Evolutionary conservation across 2,797 vertebrate species (phyloP), one percentile per base, ranked within the genome.

Genomic region (Balearica regulorum): DNA sequence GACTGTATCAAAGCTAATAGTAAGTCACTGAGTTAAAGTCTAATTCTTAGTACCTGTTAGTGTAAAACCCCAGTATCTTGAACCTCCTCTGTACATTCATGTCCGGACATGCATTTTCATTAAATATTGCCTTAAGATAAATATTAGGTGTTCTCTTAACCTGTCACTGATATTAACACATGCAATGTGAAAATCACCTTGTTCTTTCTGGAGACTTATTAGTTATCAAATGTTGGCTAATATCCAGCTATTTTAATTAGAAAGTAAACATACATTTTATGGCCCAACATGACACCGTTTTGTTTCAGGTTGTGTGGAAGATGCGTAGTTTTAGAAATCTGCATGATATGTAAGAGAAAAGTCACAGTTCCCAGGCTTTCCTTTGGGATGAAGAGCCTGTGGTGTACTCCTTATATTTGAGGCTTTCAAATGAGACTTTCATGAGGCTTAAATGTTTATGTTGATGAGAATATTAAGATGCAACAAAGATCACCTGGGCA

Each of bases 211-310:
- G 41, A 44, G 14, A 20, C 51, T 41, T 77, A 8, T 24, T 77
- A 51, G 25, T 68, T 85, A 28, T 24, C 16, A 72, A 21, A n/a
- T 19, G 7, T 24, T 84, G 49, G 6, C 33, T 81, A 16, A 41
- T 21, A 11, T 54, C 29, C 95, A 62, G 5, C 19, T 82, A 2
- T 65, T 71, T 95, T 57, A 81, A n/a, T 83, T 72, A 65, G 29
- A 75, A 95, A 86, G 39, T 43, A 64, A 82, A 21, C 7, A 19
- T 7, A 8, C 1, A 2, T 90, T 77, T 81, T 55, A 8, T 70
- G 61, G 33, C 41, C 44, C 1, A 1, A 10, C 1, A 1, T 69
- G 35, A 58, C 17, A 5, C 20, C 3, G 0, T n/a, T 62, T 81
- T 66, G 18, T 60, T 76, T 76, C 28, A 64, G 29, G 19, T 70